phyloP scores from a whole-genome alignment of 35 echinoderm and acorn worm species.

The Acanthaster planci region DNA sequence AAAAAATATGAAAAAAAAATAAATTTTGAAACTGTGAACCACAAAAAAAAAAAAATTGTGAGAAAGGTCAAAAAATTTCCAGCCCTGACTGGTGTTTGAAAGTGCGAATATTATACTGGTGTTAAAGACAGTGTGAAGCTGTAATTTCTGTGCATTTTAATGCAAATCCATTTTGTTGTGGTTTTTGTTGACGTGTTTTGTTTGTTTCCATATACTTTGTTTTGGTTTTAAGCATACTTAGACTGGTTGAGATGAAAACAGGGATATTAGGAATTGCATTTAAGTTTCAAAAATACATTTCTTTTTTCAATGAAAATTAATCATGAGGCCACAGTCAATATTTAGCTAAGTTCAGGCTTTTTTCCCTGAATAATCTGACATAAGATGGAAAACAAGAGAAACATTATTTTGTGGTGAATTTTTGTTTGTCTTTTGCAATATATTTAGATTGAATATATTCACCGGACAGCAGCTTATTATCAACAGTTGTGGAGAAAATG shows the following conservation, averaged over 20 bases:
- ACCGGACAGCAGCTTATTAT: constrained; percentile 24
- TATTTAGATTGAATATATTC: constrained; percentile 24
- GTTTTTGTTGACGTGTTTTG: no score
- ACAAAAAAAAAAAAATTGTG: constrained; percentile 10
- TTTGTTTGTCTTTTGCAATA: constrained; percentile 26
- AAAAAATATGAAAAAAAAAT: constrained; percentile 20
- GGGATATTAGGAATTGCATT: no score
- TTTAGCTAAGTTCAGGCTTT: not conserved
- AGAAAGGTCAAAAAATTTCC: not conserved
- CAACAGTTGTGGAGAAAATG: constrained; percentile 9
- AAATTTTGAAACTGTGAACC: not conserved
- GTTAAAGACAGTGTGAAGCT: not conserved
- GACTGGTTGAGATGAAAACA: no score
- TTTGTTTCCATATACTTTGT: no score
- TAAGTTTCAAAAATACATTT: no score
- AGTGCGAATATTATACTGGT: not conserved
- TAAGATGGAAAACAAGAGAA: not conserved
- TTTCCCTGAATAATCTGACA: not conserved
- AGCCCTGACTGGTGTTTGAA: not conserved
- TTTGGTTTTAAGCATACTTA: no score
- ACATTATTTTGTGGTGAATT: constrained; percentile 14
- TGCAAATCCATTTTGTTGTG: no score
- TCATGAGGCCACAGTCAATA: no score
- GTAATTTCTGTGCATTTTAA: no score
- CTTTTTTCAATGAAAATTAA: no score